Evolutionary conservation across 2,113 vertebrate species (phyloP), one percentile per base, ranked within the genome.

Genomic region (Phylloscopus whistleri): DNA sequence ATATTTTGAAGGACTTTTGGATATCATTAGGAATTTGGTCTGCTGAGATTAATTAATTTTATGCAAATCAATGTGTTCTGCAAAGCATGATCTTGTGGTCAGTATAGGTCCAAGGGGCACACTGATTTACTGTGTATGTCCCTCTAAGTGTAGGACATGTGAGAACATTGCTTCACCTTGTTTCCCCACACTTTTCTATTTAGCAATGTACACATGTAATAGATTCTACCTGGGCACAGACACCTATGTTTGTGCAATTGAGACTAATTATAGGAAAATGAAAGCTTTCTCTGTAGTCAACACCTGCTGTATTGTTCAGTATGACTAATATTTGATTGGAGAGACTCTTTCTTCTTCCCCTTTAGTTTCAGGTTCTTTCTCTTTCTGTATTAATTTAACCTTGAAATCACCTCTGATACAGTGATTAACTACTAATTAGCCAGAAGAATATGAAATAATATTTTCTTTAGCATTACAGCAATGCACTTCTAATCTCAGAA

Each of bases 241-340:
- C 26, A 70, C 3, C 11, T 16, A 7, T n/a, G 6, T 27, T 30
- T 82, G 26, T 77, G 21, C 28, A 80, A 13, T 4, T 63, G 33
- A 70, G 31, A 19, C 27, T 64, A 10, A 26, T 30, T 33, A 30
- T 0, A 64, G 5, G 16, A 69, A 35, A 58, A 44, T 30, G 17
- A 37, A 82, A 82, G 7, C 7, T 17, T 74, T 67, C 4, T 67
- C 4, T 37, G 1, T 12, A 67, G 19, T 44, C n/a, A 70, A 74
- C 6, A 33, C 6, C 13, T 58, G 10, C 4, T 52, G 2, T 33
- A 19, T 15, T 58, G 19, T 11, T 85, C 1, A 0, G 5, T 46
- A 7, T 63, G 26, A 67, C 13, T 58, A 13, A 31, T 22, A 53
- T 41, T 55, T 62, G 13, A 44, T 33, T 49, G 15, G 9, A 41